Conservation (phyloP, 2,888 invertebrate species). For the Cerceris ruficornis region DNA sequence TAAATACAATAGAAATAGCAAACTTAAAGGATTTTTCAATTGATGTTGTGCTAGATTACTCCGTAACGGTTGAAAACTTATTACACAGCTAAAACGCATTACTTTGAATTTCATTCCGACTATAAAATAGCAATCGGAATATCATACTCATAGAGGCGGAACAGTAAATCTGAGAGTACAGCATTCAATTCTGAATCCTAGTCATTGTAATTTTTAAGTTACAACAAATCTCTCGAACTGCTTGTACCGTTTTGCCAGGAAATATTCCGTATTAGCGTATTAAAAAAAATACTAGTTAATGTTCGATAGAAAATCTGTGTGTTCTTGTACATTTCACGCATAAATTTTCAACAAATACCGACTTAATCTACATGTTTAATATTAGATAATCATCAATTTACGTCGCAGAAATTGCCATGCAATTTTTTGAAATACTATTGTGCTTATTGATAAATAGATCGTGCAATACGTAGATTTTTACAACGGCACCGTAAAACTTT, state of each 20-base stretch:
- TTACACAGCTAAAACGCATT: too few species aligned
- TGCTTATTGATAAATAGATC: constrained; percentile 20
- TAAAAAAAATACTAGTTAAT: background rate
- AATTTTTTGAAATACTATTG: constrained; percentile 6
- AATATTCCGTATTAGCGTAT: constrained; percentile 10
- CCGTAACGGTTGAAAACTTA: background rate
- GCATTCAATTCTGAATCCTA: constrained; percentile 47
- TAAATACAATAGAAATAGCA: constrained; percentile 7
- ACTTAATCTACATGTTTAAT: constrained; percentile 12
- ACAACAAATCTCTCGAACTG: constrained; percentile 21
- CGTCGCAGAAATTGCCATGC: constrained; percentile 13
- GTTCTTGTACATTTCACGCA: constrained; percentile 18
- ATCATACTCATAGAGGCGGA: background rate
- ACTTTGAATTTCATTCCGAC: too few species aligned
- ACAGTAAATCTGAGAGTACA: constrained; percentile 30
- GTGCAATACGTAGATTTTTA: constrained; percentile 35
- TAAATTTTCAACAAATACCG: constrained; percentile 18
- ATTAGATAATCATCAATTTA: constrained; percentile 17
- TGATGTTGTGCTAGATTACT: constrained; percentile 24
- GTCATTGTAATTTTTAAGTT: constrained; percentile 46
- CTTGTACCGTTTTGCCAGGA: constrained; percentile 34
- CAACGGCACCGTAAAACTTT: constrained; percentile 31
- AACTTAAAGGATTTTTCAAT: constrained; percentile 26
- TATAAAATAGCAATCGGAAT: too few species aligned
- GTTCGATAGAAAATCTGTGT: constrained; percentile 26